Percentiles rank a stretch among this genome's conserved stretches.
phyloP scores from a whole-genome alignment of 1,140 invertebrate species.

The Drosophila tani region DNA sequence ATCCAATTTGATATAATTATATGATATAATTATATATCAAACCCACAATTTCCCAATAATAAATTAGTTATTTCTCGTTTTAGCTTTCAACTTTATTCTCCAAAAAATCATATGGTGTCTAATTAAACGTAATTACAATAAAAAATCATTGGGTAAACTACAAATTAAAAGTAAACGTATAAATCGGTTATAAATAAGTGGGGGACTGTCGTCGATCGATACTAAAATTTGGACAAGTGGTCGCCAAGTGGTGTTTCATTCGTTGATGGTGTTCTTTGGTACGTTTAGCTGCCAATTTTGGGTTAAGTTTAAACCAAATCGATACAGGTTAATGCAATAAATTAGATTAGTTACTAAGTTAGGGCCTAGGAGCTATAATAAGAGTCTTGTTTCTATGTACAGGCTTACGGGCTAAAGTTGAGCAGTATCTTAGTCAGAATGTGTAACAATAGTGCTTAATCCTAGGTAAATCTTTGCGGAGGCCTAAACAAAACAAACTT shows the following conservation, averaged over 20 bases:
- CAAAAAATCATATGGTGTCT: slow-evolving; percentile 47
- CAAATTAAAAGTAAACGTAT: slow-evolving; percentile 42
- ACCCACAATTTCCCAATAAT: neutral
- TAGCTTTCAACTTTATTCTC: slow-evolving; percentile 75
- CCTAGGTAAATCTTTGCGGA: slow-evolving; percentile 48
- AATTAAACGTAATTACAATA: slow-evolving; percentile 51
- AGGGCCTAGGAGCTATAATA: slow-evolving; percentile 34
- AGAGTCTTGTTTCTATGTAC: slow-evolving; percentile 66
- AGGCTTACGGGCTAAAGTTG: slow-evolving; percentile 65
- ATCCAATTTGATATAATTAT: neutral
- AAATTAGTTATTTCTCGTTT: slow-evolving; percentile 23
- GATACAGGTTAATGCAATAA: slow-evolving; percentile 56
- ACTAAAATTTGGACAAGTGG: slow-evolving; percentile 60
- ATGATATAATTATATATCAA: no score
- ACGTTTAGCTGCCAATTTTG: slow-evolving; percentile 83
- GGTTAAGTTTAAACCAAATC: slow-evolving; percentile 62
- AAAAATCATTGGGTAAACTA: slow-evolving; percentile 52
- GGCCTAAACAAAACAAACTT: slow-evolving; percentile 78
- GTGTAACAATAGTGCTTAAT: slow-evolving; percentile 42
- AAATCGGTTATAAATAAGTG: slow-evolving; percentile 31
- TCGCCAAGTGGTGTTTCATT: slow-evolving; percentile 41
- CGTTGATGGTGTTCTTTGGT: slow-evolving; percentile 74
- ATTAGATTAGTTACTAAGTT: slow-evolving; percentile 45
- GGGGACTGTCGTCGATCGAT: slow-evolving; percentile 15
- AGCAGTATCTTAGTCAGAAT: slow-evolving; percentile 46